phyloP scores from a whole-genome alignment of 1,140 invertebrate genomes.

The Grapholita molesta region DNA sequence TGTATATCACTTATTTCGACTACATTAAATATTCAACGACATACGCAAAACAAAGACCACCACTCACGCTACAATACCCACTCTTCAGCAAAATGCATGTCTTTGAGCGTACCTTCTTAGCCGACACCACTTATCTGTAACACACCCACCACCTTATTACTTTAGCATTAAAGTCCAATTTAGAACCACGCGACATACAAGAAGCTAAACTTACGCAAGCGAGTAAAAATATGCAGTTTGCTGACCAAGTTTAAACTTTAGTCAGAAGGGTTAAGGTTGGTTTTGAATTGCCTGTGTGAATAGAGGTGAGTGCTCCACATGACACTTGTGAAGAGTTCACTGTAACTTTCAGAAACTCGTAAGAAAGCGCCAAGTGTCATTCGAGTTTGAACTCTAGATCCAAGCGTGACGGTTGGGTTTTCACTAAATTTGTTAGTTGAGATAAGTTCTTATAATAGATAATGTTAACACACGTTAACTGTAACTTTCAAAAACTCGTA shows the following conservation, averaged over 20 bases:
- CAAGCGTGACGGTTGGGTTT: neutral
- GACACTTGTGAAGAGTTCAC: neutral
- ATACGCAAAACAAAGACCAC: neutral
- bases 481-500: neutral
- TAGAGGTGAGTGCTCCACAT: neutral
- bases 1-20: neutral
- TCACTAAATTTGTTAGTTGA: neutral
- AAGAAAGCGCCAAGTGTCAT: neutral
- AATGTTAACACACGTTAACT: neutral
- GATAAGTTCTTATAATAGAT: neutral
- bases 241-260: neutral
- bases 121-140: neutral
- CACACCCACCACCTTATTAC: neutral
- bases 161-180: neutral
- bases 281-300: neutral
- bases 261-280: neutral
- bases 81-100: neutral
- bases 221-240: neutral
- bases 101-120: neutral
- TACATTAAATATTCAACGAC: neutral
- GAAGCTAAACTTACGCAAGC: neutral
- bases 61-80: neutral
- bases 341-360: neutral
- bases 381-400: neutral
- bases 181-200: neutral